phyloP scores from a whole-genome alignment of 2,113 vertebrate genomes.

The Pteropus alecto region DNA sequence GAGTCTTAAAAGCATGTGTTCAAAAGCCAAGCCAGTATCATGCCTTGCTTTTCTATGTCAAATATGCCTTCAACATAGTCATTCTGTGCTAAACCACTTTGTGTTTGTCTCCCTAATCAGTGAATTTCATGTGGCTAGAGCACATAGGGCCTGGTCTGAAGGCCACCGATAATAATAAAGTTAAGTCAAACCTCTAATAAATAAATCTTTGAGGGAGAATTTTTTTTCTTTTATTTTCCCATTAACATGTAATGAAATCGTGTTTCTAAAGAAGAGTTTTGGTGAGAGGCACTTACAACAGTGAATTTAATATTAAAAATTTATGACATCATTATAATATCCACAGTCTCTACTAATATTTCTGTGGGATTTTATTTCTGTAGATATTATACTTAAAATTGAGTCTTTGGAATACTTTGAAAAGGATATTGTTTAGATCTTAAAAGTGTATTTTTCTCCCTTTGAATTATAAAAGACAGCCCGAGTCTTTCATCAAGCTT shows the following conservation, averaged over 20 bases:
- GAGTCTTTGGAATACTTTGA: background rate
- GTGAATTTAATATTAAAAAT: background rate
- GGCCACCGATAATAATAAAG: background rate
- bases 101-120: background rate
- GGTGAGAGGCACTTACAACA: background rate
- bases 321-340: background rate
- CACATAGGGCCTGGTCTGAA: too few relatives aligned
- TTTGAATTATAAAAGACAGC: conserved; percentile 44
- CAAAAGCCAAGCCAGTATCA: background rate
- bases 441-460: background rate
- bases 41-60: background rate
- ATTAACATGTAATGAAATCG: background rate
- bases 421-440: conserved; percentile 32
- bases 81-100: background rate
- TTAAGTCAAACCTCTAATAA: background rate
- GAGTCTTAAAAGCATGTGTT: background rate
- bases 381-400: background rate
- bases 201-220: background rate
- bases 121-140: background rate
- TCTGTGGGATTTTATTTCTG: background rate
- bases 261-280: background rate
- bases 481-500: background rate
- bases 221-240: background rate
- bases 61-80: fast-evolving
- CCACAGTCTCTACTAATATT: background rate